These are phyloP conservation scores for Remorina albescens DNA, from an alignment of 2,797 vertebrate genomes.

Conservation along the genomic window DNA sequence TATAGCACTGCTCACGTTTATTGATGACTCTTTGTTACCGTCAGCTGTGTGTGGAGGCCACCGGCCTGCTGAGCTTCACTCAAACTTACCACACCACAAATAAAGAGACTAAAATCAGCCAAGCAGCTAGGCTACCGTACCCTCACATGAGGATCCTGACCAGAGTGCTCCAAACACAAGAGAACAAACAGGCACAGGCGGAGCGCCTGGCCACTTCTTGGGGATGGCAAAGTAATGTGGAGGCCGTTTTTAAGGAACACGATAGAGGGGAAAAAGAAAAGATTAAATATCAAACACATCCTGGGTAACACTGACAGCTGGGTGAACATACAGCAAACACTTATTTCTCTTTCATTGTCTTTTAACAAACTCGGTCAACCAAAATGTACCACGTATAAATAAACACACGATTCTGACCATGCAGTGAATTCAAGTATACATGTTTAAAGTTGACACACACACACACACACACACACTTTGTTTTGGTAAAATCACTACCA, in stretches of 20 bases:
- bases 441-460: too few species aligned
- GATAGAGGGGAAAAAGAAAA: constrained; percentile 45
- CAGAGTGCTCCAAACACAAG: constrained; percentile 72
- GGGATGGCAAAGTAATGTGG: constrained; percentile 72
- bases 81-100: constrained; percentile 69
- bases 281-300: constrained; percentile 65
- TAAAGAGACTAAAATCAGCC: constrained; percentile 82
- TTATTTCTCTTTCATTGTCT: constrained; percentile 35
- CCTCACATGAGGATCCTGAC: constrained; percentile 69
- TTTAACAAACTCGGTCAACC: constrained; percentile 16
- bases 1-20: constrained; percentile 72
- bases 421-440: too few species aligned
- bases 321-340: constrained; percentile 66
- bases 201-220: constrained; percentile 71
- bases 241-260: constrained; percentile 73
- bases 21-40: constrained; percentile 80
- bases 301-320: constrained; percentile 58
- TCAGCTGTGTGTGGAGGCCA: constrained; percentile 71
- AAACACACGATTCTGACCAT: too few species aligned
- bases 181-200: constrained; percentile 47
- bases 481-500: constrained; percentile 3
- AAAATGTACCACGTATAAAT: constrained; percentile 28
- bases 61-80: constrained; percentile 70
- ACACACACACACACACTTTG: not conserved
- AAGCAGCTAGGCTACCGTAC: constrained; percentile 58